Base-by-base conservation (phyloP, 2,113 vertebrate genomes). In the Craseonycteris thonglongyai region DNA sequence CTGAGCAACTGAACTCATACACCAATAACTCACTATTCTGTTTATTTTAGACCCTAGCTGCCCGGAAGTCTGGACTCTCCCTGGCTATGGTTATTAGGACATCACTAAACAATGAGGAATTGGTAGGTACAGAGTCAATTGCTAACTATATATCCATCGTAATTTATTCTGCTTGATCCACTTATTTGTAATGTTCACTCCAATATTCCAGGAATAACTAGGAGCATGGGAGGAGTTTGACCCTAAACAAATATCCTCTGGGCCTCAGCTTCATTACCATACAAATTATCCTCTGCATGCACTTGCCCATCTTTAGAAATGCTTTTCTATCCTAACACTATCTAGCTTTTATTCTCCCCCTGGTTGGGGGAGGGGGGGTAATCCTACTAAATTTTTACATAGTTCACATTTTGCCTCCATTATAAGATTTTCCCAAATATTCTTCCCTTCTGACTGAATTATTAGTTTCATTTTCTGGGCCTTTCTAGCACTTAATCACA, bases 21-120 rank as follows among this genome's bases (percentile, higher is more conserved):
- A 42, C 30, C 65, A 61, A 51, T 78, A 88, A 69, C 33, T 35
- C 30, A 71, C 28, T 12, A 74, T 87, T 88, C 30, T 38, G 13
- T 97, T 95, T 97, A 28, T 78, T 84, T 94, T 94, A 99, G 99
- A 99, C 99, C 9, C 98, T 99, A 97, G 98, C 99, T 98, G 99
- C 99, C 97, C 98, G 99, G 98, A 99, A 99, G 98, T 99, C 99
- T 97, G 99, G 99, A 97, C 99, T 99, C 96, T 99, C 99, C 72
- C 98, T 99, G 95, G 99, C 99, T 95, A 99, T 99, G 98, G 99
- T 99, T 96, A 99, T 98, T 97, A 98, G 99, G 92, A 99, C 99
- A 42, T 99, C 99, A 76, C 96, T 99, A 83, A 99, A 99, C 97
- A 99, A 99, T 22, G 99, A 99, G 90, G 99, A 99, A 96, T 98